Conservation (phyloP, 2,113 vertebrate genomes). For the Lasiurus borealis region DNA sequence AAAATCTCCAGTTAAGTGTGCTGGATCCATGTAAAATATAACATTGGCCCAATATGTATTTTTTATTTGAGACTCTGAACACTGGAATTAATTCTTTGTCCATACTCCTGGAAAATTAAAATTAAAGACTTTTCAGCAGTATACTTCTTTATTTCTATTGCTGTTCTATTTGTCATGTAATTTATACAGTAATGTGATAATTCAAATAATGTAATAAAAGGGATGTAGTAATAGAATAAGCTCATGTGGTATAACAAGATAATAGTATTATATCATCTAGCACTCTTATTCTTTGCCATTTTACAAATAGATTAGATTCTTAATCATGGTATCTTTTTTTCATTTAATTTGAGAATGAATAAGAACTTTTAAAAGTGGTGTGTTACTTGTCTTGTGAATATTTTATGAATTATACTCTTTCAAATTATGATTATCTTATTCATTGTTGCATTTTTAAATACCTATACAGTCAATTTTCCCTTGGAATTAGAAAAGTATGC, state of each 20-base stretch:
- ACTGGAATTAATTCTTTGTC: not conserved
- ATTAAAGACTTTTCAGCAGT: not conserved
- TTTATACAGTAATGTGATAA: not conserved
- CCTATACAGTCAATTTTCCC: not conserved
- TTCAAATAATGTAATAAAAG: not conserved
- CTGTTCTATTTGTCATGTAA: not conserved
- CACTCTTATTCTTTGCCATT: not conserved
- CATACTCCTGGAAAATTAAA: not conserved
- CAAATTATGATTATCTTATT: not conserved
- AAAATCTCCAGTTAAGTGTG: not conserved
- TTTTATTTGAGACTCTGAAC: not conserved
- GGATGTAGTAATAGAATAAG: not conserved
- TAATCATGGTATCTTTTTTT: not conserved
- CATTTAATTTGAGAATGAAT: not conserved
- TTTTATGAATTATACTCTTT: not conserved
- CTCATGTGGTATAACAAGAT: not conserved
- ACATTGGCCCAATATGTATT: not conserved
- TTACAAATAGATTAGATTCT: not conserved
- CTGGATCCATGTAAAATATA: not conserved
- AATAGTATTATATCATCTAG: not conserved
- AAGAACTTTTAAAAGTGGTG: not conserved
- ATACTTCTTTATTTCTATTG: not conserved
- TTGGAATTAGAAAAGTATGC: not conserved
- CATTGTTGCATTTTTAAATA: not conserved
- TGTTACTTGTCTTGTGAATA: not conserved